A percentile compares a stretch with the other conserved stretches of the same genome.
These are phyloP conservation scores for Brachycybe producta DNA, from an alignment of 2,888 invertebrate species.

Conservation along the genomic window DNA sequence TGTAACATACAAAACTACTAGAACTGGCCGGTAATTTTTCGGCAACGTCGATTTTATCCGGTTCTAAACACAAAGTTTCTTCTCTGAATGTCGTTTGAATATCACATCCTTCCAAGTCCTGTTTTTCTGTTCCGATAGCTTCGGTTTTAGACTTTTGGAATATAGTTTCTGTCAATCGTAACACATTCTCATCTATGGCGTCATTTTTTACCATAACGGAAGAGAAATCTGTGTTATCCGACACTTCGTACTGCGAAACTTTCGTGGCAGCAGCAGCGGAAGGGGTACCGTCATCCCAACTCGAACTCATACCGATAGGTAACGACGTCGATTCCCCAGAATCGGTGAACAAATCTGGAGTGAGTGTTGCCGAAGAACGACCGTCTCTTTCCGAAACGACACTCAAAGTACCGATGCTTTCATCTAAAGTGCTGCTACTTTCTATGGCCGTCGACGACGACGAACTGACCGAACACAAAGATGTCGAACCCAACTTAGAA, in stretches of 20 bases:
- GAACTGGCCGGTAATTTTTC: neutral
- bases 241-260: no score
- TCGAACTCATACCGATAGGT: constrained; percentile 9
- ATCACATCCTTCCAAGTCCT: no score
- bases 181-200: no score
- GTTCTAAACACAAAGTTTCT: neutral
- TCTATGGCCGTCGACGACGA: constrained; percentile 6
- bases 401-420: constrained; percentile 8
- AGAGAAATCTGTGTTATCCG: no score
- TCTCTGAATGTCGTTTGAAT: neutral
- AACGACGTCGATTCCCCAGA: constrained; percentile 9
- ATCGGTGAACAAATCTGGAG: constrained; percentile 13
- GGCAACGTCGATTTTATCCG: neutral
- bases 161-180: no score
- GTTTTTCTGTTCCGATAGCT: no score
- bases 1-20: constrained; percentile 5
- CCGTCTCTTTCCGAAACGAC: constrained; percentile 4
- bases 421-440: constrained; percentile 13
- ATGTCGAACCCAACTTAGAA: neutral
- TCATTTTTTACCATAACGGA: no score
- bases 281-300: constrained; percentile 7
- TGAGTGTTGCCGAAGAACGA: constrained; percentile 11
- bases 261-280: neutral
- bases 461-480: constrained; percentile 2
- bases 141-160: no score